phyloP scores from a whole-genome alignment of 2,797 vertebrate genomes.

The Coccyzus lansbergi region DNA sequence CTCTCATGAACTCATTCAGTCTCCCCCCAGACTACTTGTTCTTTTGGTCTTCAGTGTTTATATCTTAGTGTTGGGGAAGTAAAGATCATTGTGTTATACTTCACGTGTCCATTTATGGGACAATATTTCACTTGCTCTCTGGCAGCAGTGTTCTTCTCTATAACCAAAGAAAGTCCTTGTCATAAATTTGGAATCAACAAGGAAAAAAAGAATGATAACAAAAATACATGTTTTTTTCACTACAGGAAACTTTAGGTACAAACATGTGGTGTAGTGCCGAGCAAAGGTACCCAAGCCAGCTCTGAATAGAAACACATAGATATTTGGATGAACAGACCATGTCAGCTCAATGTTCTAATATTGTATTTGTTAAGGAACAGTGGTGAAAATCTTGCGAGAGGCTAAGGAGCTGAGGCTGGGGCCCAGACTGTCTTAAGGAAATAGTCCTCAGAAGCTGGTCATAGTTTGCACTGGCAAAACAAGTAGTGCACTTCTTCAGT shows the following conservation, averaged over 20 bases:
- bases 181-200: neutral
- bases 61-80: neutral
- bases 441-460: neutral
- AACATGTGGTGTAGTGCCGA: neutral
- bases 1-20: neutral
- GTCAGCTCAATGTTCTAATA: neutral
- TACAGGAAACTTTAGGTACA: neutral
- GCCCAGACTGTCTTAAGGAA: neutral
- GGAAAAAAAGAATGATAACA: neutral
- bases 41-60: neutral
- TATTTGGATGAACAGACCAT: neutral
- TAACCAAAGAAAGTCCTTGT: neutral
- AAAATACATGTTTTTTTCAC: fast-evolving
- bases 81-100: neutral
- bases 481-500: neutral
- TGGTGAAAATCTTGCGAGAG: neutral
- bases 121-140: neutral
- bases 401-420: neutral
- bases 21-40: neutral
- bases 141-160: neutral
- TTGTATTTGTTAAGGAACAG: neutral
- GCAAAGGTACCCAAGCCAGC: neutral
- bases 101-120: neutral
- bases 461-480: neutral
- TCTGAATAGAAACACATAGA: neutral